Evolutionary conservation across 2,888 invertebrate genomes (phyloP).

Genomic region (Euzophera pinguis): DNA sequence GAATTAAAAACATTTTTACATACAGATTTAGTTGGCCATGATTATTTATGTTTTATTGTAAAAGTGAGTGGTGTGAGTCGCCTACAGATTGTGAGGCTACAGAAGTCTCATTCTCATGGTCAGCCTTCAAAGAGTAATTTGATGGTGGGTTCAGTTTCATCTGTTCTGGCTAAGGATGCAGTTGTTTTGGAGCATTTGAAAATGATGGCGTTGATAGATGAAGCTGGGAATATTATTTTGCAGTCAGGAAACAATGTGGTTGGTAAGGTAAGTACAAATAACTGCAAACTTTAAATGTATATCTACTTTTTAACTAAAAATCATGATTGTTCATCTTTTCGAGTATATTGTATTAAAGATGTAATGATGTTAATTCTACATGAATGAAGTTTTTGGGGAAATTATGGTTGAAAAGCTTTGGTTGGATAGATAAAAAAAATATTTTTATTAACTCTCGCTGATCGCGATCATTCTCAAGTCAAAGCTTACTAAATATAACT

Average conservation of each 20-base stretch:
- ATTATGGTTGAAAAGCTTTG: too few relatives aligned
- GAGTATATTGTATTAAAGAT: too few relatives aligned
- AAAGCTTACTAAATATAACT: too few relatives aligned
- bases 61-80: conserved; percentile 67
- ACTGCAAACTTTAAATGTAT: not conserved
- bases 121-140: conserved; percentile 79
- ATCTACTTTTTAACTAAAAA: not conserved
- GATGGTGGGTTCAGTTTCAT: conserved; percentile 86
- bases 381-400: too few relatives aligned
- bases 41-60: conserved; percentile 88
- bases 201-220: conserved; percentile 91
- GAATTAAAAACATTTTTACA: conserved; percentile 87
- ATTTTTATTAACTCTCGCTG: too few relatives aligned
- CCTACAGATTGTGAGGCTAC: conserved; percentile 84
- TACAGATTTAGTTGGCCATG: conserved; percentile 91
- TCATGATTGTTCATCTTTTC: too few relatives aligned
- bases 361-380: too few relatives aligned
- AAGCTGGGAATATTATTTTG: conserved; percentile 86
- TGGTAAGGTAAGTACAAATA: conserved; percentile 79
- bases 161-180: conserved; percentile 91
- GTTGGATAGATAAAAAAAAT: too few relatives aligned
- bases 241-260: conserved; percentile 91
- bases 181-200: conserved; percentile 87
- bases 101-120: conserved; percentile 79
- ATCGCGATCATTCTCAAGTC: too few relatives aligned